Evolutionary conservation across 2,113 vertebrate genomes (phyloP), one percentile per base, ranked within the genome.

Genomic region (Amblyopsis rosae): DNA sequence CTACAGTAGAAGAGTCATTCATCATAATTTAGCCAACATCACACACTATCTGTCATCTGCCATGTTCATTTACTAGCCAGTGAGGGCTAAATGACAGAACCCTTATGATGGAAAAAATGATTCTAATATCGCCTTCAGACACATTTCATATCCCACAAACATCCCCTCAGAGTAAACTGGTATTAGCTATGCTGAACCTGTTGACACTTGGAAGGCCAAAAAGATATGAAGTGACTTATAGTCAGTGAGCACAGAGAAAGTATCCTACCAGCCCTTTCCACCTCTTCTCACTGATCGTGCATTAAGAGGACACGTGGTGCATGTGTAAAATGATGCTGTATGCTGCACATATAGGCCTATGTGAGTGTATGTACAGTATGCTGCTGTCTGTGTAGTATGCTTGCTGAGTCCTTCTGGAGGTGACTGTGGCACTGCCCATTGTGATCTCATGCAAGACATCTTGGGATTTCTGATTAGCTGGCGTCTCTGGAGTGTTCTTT

Each of bases 391-490:
- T 26, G 26, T 26, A 26, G 56, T 64, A 49, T 67, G 26, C 26
- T 26, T 26, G 26, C 26, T 26, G 64, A 10, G 41, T 63, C 45
- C 80, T 61, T 67, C 49, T 13, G 57, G 19, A 17, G 32, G 41
- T 48, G 62, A 72, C 64, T 59, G 57, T 8, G 72, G 17, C 62
- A 67, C 72, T 67, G 70, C 79, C 64, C 33, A 47, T 55, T 68
- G 67, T 68, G 72, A 77, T 41, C 16, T 64, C 53, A 60, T 26
- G 65, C 45, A 15, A 62, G 74, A 60, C 58, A 68, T 26, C 63
- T 63, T 54, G 58, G 51, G 48, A 45, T 41, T 60, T 35, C 32
- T 69, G 47, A 53, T 60, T 60, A 60, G 58, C 19, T 33, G 16
- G 32, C n/a, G 1, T 13, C 41, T 55, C 59, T 54, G 47, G 59